Conservation (phyloP, 2,113 vertebrate species). For the Sprattus sprattus region DNA sequence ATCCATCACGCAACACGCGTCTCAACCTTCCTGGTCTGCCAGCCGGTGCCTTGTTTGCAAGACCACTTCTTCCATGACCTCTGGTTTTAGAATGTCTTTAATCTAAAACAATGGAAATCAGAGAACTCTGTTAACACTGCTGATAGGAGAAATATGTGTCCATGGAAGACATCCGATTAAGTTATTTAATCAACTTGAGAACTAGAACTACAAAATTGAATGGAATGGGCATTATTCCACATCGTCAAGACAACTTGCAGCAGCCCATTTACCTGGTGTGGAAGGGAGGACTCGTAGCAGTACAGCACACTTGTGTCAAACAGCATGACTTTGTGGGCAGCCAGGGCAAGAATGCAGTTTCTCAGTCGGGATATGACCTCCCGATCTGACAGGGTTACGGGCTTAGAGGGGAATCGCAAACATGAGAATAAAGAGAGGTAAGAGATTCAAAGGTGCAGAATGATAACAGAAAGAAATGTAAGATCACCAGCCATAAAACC, state of each 20-base stretch:
- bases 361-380: conserved; percentile 94
- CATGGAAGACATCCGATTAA: neutral
- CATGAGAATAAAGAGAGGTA: neutral
- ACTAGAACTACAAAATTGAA: neutral
- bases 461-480: too few relatives aligned
- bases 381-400: conserved; percentile 81
- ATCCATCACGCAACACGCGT: neutral
- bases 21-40: conserved; percentile 84
- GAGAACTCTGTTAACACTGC: neutral
- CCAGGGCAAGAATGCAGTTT: conserved; percentile 88
- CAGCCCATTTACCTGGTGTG: conserved; percentile 79
- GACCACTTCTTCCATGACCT: conserved; percentile 89
- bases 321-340: conserved; percentile 82
- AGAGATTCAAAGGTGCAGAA: too few relatives aligned
- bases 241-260: neutral
- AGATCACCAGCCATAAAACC: too few relatives aligned
- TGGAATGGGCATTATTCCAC: neutral
- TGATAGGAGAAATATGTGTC: neutral
- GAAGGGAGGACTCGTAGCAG: conserved; percentile 90
- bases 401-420: conserved; percentile 62
- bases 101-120: conserved; percentile 70
- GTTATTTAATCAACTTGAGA: neutral
- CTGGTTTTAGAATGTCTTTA: conserved; percentile 93
- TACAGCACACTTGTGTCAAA: conserved; percentile 96
- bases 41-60: conserved; percentile 89